phyloP scores from a whole-genome alignment of 2,888 invertebrate genomes.

The Drosophila eohydei region DNA sequence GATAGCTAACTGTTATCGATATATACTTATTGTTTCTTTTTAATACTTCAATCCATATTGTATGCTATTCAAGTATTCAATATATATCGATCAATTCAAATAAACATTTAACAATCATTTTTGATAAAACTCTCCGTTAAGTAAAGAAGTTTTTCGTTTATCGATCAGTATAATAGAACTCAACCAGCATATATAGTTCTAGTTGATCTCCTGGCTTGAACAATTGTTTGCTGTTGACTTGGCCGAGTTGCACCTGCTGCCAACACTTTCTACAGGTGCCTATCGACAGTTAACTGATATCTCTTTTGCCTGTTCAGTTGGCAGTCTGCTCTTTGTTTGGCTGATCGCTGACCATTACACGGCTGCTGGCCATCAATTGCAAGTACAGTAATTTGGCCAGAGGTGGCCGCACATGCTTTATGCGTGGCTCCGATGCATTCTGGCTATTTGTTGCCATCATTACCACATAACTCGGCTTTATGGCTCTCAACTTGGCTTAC shows the following conservation, averaged over 20 bases:
- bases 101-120: too few relatives aligned
- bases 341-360: conserved; percentile 46
- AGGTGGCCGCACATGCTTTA: conserved; percentile 53
- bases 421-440: conserved; percentile 49
- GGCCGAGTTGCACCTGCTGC: conserved; percentile 33
- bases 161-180: neutral
- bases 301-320: conserved; percentile 7
- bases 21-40: too few relatives aligned
- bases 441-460: conserved; percentile 67
- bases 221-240: neutral
- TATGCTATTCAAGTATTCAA: too few relatives aligned
- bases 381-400: conserved; percentile 72
- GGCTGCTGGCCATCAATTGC: conserved; percentile 61
- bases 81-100: too few relatives aligned
- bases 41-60: too few relatives aligned
- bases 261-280: conserved; percentile 30
- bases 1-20: neutral
- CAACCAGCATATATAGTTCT: neutral
- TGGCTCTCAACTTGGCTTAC: conserved; percentile 39
- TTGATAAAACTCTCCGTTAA: neutral
- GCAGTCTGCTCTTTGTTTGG: conserved; percentile 18
- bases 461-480: conserved; percentile 77
- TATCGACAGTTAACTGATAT: conserved; percentile 35
- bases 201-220: neutral
- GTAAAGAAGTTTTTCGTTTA: neutral